Base-by-base conservation (phyloP, 2,113 vertebrate species). In the Myotis davidii region DNA sequence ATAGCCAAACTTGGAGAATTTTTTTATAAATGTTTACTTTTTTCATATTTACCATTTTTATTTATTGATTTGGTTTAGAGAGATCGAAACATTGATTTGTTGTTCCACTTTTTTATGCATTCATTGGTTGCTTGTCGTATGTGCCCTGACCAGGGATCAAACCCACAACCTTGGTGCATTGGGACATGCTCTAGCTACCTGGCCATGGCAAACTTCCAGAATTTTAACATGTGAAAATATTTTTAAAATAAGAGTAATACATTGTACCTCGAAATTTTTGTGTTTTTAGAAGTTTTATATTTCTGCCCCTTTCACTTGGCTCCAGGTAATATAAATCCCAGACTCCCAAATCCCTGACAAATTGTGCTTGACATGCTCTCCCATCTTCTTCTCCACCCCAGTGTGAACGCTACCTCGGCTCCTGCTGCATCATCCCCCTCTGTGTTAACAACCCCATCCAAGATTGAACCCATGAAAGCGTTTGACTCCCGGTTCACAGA, bases 381-480 rank as follows among this genome's bases (percentile, higher is more conserved):
- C 12, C 8, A 17, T 86, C 2, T 92, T 93, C 29, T 90, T 74
- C 9, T 72, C 67, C 13, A 18, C 61, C 65, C 8, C 95, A 99
- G 99, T 96, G 90, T 98, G 96, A 98, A 98, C 85, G 97, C 98
- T 97, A 97, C 98, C 97, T 98, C 98, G 84, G 96, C 98, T 95
- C 98, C 99, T 10, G 93, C 97, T 81, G 96, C 98, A 37, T 98
- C 98, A 0, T 97, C 99, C 37, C 98, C 98, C 85, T 98, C 99
- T 34, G 98, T 99, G 79, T 97, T 99, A 95, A 99, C 99, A 0
- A 98, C 99, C 39, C 99, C 99, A 70, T 98, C 99, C 95, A 99
- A 99, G 98, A 99, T 99, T 0, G 99, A 99, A 85, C 99, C 99
- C 1, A 99, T 99, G 99, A 99, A 99, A 98, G 99, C 99, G 0